Evolutionary conservation across 1,140 invertebrate species (phyloP).

Genomic region (Halictus rubicundus): DNA sequence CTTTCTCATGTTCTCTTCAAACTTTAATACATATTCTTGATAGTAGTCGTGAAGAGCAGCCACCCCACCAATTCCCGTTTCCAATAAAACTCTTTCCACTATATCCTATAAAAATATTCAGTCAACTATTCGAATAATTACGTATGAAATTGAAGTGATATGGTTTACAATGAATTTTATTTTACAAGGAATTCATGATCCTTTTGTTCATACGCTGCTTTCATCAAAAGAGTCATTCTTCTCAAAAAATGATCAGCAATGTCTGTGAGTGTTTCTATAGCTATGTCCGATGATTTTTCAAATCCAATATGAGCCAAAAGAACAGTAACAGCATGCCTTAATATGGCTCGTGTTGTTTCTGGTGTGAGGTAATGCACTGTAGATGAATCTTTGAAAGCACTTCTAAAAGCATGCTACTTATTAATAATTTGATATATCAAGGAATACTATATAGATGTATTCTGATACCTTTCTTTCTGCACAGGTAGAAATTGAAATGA

Average conservation of each 20-base stretch:
- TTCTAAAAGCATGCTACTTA: conserved; percentile 34
- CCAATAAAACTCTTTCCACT: conserved; percentile 82
- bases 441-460: neutral
- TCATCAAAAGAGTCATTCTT: conserved; percentile 80
- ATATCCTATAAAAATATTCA: conserved; percentile 76
- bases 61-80: conserved; percentile 81
- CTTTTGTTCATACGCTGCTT: conserved; percentile 80
- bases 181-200: conserved; percentile 81
- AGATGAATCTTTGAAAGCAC: conserved; percentile 51
- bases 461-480: conserved; percentile 63
- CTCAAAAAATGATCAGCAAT: conserved; percentile 81
- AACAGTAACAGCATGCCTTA: conserved; percentile 75
- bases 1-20: conserved; percentile 78
- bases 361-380: conserved; percentile 68
- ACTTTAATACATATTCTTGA: conserved; percentile 80
- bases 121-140: conserved; percentile 19
- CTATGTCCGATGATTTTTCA: conserved; percentile 79
- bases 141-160: neutral
- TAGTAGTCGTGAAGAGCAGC: conserved; percentile 81
- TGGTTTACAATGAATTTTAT: conserved; percentile 24
- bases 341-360: conserved; percentile 68
- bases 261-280: conserved; percentile 82
- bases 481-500: conserved; percentile 63
- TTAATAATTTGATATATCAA: neutral
- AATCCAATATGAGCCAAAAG: conserved; percentile 79